Evolutionary conservation across 2,113 vertebrate genomes (phyloP), one percentile per base, ranked within the genome.

Genomic region (Anhinga rufa): DNA sequence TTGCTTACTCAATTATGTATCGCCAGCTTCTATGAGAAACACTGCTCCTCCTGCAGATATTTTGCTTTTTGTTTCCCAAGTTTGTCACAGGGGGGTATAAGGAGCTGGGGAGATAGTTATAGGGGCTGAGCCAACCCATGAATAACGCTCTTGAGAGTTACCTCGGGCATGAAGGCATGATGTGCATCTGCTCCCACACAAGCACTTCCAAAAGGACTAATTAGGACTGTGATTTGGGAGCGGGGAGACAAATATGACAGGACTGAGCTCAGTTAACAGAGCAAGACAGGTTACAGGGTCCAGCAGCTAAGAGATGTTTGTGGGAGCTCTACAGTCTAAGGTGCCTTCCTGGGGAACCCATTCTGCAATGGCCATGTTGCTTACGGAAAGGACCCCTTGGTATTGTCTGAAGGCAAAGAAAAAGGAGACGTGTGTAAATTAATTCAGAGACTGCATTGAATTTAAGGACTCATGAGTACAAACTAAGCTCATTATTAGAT

Each of bases 301-400:
- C 76, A 83, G 36, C 1, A 1, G 49, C 34, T 1, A 2, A 31
- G 48, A 57, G 25, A 32, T 2, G 1, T 2, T 2, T 28, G 25
- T 1, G 4, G 25, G 31, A 55, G 40, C 55, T 55, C 46, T 44
- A 44, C 14, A 38, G 6, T 14, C 12, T 8, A 42, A 54, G 4
- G 5, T 17, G 10, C 62, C 16, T 29, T 57, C 36, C 64, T n/a
- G 25, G 17, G 19, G 52, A 95, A 24, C 11, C 4, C 17, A 25
- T 19, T 42, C 38, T 38, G 42, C 38, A 74, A 32, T 2, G n/a
- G 15, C 21, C 2, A 1, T 6, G 15, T 5, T 52, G 28, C 34
- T 49, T 48, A 68, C 22, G 48, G 58, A 66, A 76, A 38, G 12
- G 32, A 44, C 5, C 8, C 40, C 22, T 10, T 28, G 6, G 17